These are phyloP conservation scores for Bagarius yarrelli DNA, from an alignment of 2,113 vertebrate genomes.

Conservation along the genomic window DNA sequence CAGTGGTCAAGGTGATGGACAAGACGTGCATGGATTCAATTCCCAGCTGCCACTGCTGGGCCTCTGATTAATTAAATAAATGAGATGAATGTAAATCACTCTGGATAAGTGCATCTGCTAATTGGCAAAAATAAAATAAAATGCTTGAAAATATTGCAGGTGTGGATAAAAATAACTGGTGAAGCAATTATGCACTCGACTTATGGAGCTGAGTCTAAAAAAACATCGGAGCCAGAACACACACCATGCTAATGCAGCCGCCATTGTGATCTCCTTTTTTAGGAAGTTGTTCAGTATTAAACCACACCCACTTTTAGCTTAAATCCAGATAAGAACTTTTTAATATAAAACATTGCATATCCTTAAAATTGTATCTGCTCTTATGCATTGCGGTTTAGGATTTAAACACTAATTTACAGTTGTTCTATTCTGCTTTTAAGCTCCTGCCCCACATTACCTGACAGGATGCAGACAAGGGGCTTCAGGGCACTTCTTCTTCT, in stretches of 20 bases:
- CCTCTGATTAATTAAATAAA: no score
- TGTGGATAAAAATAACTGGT: not conserved
- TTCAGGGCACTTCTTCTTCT: slow-evolving; percentile 54
- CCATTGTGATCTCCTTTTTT: not conserved
- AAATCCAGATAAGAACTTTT: no score
- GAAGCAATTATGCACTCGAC: not conserved
- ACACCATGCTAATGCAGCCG: not conserved
- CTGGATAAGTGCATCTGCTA: no score
- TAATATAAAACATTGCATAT: not conserved
- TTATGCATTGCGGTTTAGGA: not conserved
- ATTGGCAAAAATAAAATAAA: no score
- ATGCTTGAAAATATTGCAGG: not conserved
- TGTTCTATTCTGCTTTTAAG: slow-evolving; percentile 10
- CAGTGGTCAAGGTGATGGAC: no score
- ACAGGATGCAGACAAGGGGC: slow-evolving; percentile 58
- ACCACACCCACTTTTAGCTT: not conserved
- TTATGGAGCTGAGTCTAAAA: not conserved
- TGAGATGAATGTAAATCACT: no score
- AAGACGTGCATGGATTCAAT: no score
- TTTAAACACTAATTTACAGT: not conserved
- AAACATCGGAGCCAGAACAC: not conserved
- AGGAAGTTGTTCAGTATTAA: not conserved
- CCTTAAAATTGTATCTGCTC: not conserved
- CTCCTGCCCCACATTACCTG: slow-evolving; percentile 10
- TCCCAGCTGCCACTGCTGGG: no score